These are phyloP conservation scores for Bergia puertoricense DNA, from an alignment of 92 coral and sea anemone genomes.

Conservation along the genomic window DNA sequence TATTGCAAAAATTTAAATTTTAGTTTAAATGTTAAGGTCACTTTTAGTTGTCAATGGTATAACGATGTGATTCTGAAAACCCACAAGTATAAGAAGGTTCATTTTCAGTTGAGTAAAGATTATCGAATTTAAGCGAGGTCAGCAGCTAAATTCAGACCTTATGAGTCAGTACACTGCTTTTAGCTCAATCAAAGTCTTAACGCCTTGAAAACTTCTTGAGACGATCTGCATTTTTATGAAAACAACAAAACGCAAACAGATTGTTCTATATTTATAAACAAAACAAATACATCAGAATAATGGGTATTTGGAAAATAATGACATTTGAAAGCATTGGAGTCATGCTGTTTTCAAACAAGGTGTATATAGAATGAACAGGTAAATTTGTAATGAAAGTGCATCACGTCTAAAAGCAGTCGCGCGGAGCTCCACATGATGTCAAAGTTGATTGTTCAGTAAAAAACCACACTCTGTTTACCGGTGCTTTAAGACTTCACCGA, in stretches of 20 bases:
- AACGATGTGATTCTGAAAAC: neutral
- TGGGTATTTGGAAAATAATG: neutral
- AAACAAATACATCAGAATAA: neutral
- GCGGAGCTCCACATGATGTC: neutral
- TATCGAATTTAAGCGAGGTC: neutral
- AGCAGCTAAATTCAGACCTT: neutral
- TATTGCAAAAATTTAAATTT: no score
- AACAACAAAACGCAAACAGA: neutral
- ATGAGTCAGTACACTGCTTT: neutral
- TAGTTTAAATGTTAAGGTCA: neutral
- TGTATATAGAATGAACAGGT: neutral
- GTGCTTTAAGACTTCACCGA: neutral
- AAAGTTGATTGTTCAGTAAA: neutral
- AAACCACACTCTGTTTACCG: neutral
- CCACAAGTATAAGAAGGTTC: neutral
- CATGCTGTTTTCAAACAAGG: neutral
- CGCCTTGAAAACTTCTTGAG: neutral
- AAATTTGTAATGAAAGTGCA: neutral
- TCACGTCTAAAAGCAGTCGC: neutral
- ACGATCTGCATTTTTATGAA: neutral
- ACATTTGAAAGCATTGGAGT: constrained; percentile 1
- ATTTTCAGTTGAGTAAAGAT: neutral
- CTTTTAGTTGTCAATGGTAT: neutral
- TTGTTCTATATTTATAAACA: neutral
- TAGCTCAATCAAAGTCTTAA: neutral